Percentiles rank a stretch among this genome's conserved stretches.
phyloP scores from a whole-genome alignment of 2,888 invertebrate genomes.

The Capitulum mitella region DNA sequence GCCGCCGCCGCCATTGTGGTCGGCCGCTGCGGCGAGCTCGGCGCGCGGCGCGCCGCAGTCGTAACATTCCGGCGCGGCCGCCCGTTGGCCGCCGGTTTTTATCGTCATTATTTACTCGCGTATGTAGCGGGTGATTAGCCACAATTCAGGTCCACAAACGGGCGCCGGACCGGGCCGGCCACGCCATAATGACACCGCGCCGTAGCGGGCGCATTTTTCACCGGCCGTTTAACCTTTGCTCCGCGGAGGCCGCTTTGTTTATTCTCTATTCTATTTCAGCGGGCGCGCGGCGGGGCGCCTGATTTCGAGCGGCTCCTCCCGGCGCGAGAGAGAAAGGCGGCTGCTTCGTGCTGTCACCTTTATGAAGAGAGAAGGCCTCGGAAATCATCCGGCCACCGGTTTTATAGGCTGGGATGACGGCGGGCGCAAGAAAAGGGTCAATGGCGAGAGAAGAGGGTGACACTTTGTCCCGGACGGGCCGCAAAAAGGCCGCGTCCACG shows the following conservation, averaged over 20 bases:
- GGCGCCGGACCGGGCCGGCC: neutral
- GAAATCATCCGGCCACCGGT: neutral
- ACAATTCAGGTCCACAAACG: neutral
- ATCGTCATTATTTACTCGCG: neutral
- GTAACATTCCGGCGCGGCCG: neutral
- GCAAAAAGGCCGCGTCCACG: neutral
- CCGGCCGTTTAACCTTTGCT: neutral
- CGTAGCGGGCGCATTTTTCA: neutral
- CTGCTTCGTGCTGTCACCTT: slow-evolving; percentile 3
- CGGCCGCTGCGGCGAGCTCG: neutral
- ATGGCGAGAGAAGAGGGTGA: neutral
- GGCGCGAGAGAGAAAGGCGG: neutral
- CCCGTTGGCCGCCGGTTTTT: neutral
- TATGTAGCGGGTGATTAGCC: neutral
- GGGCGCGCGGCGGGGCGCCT: neutral
- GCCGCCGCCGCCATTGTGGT: neutral
- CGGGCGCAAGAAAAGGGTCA: slow-evolving; percentile 2
- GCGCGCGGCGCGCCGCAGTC: neutral
- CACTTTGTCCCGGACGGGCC: neutral
- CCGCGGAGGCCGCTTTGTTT: neutral
- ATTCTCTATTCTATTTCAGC: neutral
- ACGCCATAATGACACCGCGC: neutral
- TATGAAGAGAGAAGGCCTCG: slow-evolving; percentile 9
- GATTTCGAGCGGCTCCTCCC: neutral
- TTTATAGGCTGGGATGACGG: neutral